Evolutionary conservation across 2,113 vertebrate genomes (phyloP).

Genomic region (Boulengeromyrus knoepffleri): DNA sequence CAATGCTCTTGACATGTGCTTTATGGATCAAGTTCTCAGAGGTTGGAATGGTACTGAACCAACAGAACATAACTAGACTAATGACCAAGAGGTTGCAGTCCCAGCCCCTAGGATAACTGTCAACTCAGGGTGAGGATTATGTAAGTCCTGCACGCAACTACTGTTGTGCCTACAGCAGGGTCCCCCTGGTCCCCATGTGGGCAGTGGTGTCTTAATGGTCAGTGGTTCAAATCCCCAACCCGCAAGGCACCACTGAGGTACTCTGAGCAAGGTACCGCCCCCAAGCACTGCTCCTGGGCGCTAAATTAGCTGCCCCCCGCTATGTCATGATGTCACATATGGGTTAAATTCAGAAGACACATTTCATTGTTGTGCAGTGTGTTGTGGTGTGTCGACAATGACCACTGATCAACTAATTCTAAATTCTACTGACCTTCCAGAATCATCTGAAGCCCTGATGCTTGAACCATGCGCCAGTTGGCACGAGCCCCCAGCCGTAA

Average conservation of each 20-base stretch:
- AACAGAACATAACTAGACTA: background rate
- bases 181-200: background rate
- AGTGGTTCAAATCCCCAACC: too few relatives aligned
- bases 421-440: background rate
- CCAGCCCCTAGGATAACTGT: background rate
- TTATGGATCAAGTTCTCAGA: background rate
- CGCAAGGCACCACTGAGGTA: too few relatives aligned
- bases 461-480: constrained; percentile 48
- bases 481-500: constrained; percentile 29
- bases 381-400: too few relatives aligned
- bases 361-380: too few relatives aligned
- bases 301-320: too few relatives aligned
- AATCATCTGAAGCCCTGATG: background rate
- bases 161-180: background rate
- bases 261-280: too few relatives aligned
- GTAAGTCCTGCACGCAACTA: background rate
- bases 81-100: background rate
- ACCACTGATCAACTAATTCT: too few relatives aligned
- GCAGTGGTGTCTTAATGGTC: too few relatives aligned
- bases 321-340: too few relatives aligned
- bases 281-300: too few relatives aligned
- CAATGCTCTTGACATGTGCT: background rate
- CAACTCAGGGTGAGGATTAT: background rate
- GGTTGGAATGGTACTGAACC: background rate
- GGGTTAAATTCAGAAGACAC: too few relatives aligned